Base-by-base conservation (phyloP, 2,797 vertebrate genomes). In the Ceryle rudis region DNA sequence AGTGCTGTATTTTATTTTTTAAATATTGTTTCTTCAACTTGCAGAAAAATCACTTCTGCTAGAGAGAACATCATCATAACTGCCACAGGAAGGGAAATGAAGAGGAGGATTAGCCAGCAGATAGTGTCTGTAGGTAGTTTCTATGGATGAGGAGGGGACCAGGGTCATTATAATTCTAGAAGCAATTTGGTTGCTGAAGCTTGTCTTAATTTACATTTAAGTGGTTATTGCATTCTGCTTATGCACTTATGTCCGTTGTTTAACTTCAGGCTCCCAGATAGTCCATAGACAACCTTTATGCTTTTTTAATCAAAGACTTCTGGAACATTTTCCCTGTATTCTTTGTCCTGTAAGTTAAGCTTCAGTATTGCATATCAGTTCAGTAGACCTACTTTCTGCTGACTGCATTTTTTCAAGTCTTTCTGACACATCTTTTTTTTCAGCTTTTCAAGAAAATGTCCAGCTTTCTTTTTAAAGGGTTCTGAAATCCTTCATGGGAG, bases 141-240 rank as follows among this genome's bases (percentile, higher is more conserved):
- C 83, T 81, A 6, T 39, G 28, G 70, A 75, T 11, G 5, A 92
- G 77, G 83, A 89, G 67, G 12, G 51, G n/a, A 95, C 46, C 3
- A 29, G 77, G 64, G 69, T 83, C 35, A 75, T 84, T 96, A 89
- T 84, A 93, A 96, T 84, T 93, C 70, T 79, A 66, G 73, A 81
- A 90, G 70, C 39, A 90, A 92, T 96, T 86, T 93, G 73, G 25
- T 44, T 84, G 74, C 83, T 94, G 78, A 81, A 86, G 70, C 73
- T 81, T 81, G 51, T 84, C 66, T 89, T 58, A 47, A 75, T 93
- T 93, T 90, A 64, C 81, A 81, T 95, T 81, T 75, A 90, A 93
- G 92, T 75, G 83, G 66, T 70, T 89, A 92, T 79, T 90, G 49
- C 73, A 81, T 75, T n/a, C 29, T 86, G 35, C 62, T 79, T 75